These are phyloP conservation scores for Phyllostomus discolor DNA, from an alignment of 2,113 vertebrate species.

Conservation along the genomic window DNA sequence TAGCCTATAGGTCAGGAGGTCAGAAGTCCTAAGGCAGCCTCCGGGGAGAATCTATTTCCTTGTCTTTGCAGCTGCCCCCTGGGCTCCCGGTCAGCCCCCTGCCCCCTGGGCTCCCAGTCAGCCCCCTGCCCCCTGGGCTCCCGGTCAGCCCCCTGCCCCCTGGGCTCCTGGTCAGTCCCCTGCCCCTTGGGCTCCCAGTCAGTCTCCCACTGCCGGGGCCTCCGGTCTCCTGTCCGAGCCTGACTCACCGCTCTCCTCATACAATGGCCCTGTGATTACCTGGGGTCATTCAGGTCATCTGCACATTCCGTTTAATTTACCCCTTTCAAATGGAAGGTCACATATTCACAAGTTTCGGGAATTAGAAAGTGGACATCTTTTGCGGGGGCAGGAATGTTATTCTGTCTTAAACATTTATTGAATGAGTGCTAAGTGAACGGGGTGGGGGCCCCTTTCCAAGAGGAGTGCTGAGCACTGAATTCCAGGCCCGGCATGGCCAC, in stretches of 20 bases:
- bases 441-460: background rate
- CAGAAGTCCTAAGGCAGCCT: background rate
- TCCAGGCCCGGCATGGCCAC: background rate
- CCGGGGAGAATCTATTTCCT: background rate
- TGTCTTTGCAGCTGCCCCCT: background rate
- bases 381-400: accelerated
- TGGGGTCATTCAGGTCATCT: background rate
- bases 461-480: background rate
- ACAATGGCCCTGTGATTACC: background rate
- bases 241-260: background rate
- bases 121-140: too few species aligned
- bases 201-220: too few species aligned
- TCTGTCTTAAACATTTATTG: background rate
- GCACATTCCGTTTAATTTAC: background rate
- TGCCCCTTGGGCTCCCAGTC: too few species aligned
- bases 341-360: background rate
- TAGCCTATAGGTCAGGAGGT: background rate
- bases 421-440: background rate
- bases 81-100: background rate
- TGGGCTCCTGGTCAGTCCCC: background rate
- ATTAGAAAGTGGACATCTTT: background rate
- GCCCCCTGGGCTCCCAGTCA: too few species aligned
- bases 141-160: background rate
- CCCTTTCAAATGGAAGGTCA: background rate
- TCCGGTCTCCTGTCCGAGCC: background rate